Percentiles rank a stretch among this genome's conserved stretches.
Evolutionary conservation across 2,888 invertebrate genomes (phyloP).

Genomic region (Ophion obscuratus): DNA sequence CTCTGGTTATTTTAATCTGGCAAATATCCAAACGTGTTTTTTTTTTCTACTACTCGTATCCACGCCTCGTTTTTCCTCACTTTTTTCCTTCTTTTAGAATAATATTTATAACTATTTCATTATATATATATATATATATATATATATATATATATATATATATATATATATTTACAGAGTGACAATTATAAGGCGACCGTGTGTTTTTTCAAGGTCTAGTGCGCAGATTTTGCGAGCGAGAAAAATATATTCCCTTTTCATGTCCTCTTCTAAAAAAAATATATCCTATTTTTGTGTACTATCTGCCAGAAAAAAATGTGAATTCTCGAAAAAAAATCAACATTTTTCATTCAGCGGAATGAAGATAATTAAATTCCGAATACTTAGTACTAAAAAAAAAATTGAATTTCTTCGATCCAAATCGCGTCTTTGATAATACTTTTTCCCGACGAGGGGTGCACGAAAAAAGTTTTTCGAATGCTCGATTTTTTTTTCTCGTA

Average conservation of each 20-base stretch:
- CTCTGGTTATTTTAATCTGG: slow-evolving; percentile 72
- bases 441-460: no score
- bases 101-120: slow-evolving; percentile 70
- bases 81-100: slow-evolving; percentile 63
- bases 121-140: slow-evolving; percentile 66
- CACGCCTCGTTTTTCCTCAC: slow-evolving; percentile 59
- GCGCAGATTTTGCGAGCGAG: no score
- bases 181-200: neutral
- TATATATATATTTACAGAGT: slow-evolving; percentile 67
- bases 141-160: slow-evolving; percentile 65
- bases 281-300: neutral
- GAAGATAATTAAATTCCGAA: neutral
- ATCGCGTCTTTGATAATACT: no score
- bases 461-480: no score
- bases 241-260: neutral
- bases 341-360: neutral
- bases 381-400: neutral
- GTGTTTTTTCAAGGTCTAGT: neutral
- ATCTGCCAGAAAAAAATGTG: neutral
- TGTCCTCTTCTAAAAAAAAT: neutral
- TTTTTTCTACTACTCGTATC: slow-evolving; percentile 58
- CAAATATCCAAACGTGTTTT: slow-evolving; percentile 73
- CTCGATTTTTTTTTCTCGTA: no score
- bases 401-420: no score
- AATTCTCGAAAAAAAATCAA: neutral